These are phyloP conservation scores for Plutella xylostella DNA, from an alignment of 2,888 invertebrate species.

Conservation along the genomic window DNA sequence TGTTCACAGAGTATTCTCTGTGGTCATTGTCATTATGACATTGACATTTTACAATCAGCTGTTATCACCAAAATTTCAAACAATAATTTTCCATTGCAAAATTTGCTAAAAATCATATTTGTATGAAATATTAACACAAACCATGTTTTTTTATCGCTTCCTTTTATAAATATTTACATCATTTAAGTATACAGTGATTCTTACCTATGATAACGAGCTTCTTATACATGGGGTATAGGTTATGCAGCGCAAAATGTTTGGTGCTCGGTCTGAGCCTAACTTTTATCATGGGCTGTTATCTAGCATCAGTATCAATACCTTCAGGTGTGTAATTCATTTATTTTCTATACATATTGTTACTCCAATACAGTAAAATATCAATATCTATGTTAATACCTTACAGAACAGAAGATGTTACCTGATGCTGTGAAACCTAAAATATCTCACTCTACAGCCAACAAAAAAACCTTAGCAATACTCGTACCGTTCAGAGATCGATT, in stretches of 20 bases:
- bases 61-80: too few species aligned
- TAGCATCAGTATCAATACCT: conserved; percentile 54
- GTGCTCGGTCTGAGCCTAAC: conserved; percentile 47
- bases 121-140: too few species aligned
- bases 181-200: too few species aligned
- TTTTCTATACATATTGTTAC: conserved; percentile 2
- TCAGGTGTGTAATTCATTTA: conserved; percentile 32
- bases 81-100: too few species aligned
- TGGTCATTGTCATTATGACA: too few species aligned
- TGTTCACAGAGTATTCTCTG: too few species aligned
- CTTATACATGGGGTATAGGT: conserved; percentile 53
- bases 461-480: conserved; percentile 79
- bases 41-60: too few species aligned
- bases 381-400: conserved; percentile 11
- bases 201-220: too few species aligned
- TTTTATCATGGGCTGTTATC: conserved; percentile 56
- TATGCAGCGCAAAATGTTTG: conserved; percentile 51
- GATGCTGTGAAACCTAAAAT: conserved; percentile 28
- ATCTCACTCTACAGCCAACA: conserved; percentile 19
- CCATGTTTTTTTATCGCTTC: too few species aligned
- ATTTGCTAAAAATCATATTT: too few species aligned
- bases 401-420: conserved; percentile 41
- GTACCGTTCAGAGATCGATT: conserved; percentile 97
- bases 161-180: too few species aligned
- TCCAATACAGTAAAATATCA: conserved; percentile 9